These are phyloP conservation scores for Spodoptera picta DNA, from an alignment of 2,888 invertebrate genomes.

Conservation along the genomic window DNA sequence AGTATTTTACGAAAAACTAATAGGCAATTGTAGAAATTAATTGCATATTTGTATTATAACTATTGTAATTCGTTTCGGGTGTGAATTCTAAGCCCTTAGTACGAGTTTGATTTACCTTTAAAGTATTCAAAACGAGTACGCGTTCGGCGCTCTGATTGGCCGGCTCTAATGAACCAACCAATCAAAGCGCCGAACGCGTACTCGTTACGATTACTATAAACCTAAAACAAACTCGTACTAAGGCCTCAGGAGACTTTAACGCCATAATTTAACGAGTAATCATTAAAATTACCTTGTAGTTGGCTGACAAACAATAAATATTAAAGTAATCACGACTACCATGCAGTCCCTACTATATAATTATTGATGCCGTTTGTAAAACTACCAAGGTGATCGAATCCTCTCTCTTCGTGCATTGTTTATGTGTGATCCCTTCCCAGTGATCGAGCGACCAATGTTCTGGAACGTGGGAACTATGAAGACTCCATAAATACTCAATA, in stretches of 20 bases:
- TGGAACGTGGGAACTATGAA: slow-evolving; percentile 43
- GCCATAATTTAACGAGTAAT: not conserved
- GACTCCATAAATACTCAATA: not conserved
- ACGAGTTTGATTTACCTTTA: no score
- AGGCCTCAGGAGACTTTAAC: not conserved
- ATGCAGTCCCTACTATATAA: slow-evolving; percentile 37
- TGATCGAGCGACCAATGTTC: slow-evolving; percentile 28
- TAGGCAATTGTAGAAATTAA: no score
- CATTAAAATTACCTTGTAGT: not conserved
- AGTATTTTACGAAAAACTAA: no score
- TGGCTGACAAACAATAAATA: slow-evolving; percentile 20
- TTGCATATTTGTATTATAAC: no score
- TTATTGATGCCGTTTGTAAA: slow-evolving; percentile 52
- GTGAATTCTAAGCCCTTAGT: no score
- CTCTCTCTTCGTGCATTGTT: slow-evolving; percentile 56
- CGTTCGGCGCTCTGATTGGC: no score
- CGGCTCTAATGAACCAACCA: no score
- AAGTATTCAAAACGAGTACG: no score
- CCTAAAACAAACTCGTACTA: no score
- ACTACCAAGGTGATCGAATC: slow-evolving; percentile 54
- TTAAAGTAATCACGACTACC: slow-evolving; percentile 39
- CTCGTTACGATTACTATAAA: no score
- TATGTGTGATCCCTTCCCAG: slow-evolving; percentile 41
- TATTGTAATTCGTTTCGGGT: no score
- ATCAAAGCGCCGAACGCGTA: no score